Conservation (phyloP, 2,888 invertebrate genomes). For the Linyphia triangularis region DNA sequence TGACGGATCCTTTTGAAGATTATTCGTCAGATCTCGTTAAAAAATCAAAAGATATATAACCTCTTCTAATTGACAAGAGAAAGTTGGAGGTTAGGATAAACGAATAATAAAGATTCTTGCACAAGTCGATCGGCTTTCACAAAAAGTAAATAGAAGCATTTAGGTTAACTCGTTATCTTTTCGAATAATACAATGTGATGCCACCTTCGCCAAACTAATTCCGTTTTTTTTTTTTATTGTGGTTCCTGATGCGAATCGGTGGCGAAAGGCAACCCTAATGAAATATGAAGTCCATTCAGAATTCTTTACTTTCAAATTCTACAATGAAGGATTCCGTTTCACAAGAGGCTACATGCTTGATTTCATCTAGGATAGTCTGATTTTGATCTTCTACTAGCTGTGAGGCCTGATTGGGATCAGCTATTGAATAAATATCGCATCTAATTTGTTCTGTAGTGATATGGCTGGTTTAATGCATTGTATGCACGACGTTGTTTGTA, state of each 20-base stretch:
- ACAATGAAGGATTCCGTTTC: background rate
- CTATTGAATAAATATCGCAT: too few species aligned
- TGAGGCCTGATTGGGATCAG: background rate
- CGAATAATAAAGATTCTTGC: background rate
- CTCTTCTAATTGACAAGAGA: background rate
- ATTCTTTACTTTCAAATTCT: background rate
- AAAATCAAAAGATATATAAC: background rate
- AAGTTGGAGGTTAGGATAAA: background rate
- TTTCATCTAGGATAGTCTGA: background rate
- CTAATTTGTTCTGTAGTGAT: too few species aligned
- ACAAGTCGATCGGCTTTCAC: background rate
- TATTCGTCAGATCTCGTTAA: background rate
- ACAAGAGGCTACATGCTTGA: background rate
- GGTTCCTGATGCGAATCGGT: background rate
- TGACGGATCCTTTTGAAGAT: background rate
- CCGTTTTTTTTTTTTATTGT: background rate
- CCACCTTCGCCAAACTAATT: slow-evolving; percentile 27
- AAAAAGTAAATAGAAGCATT: background rate
- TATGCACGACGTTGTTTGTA: too few species aligned
- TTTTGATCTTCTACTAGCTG: background rate
- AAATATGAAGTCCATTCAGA: background rate
- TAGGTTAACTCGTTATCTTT: background rate
- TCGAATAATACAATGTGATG: slow-evolving; percentile 12
- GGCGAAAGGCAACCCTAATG: background rate
- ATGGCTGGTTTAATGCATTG: too few species aligned